Percentiles rank a stretch among this genome's conserved stretches.
phyloP scores from a whole-genome alignment of 1,140 invertebrate species.

The Dreissena rostriformis region DNA sequence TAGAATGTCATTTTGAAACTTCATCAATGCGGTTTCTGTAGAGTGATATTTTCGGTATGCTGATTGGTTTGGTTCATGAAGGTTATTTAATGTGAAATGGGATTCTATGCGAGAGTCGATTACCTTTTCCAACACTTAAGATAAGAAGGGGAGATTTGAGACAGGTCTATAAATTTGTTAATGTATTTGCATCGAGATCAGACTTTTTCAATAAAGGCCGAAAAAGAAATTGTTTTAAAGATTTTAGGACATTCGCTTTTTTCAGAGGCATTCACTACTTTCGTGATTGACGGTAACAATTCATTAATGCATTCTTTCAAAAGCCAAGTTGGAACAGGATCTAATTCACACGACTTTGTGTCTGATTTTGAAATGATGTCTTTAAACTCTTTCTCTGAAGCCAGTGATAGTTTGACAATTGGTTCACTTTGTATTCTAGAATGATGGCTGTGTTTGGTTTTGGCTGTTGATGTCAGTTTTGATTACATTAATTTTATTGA shows the following conservation, averaged over 20 bases:
- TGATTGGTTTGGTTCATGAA: slow-evolving; percentile 45
- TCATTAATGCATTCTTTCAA: slow-evolving; percentile 33
- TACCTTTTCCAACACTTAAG: slow-evolving; percentile 28
- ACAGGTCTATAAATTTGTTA: slow-evolving; percentile 35
- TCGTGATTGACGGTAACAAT: slow-evolving; percentile 15
- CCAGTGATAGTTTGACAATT: slow-evolving; percentile 17
- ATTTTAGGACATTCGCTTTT: slow-evolving; percentile 21
- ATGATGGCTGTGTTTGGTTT: slow-evolving; percentile 2
- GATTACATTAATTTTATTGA: slow-evolving; percentile 38
- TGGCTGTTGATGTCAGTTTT: slow-evolving; percentile 34
- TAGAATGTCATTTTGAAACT: slow-evolving; percentile 45
- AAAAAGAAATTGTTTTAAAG: slow-evolving; percentile 33
- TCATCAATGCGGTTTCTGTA: slow-evolving; percentile 22
- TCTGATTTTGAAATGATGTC: slow-evolving; percentile 18
- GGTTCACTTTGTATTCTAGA: background rate
- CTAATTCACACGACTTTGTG: slow-evolving; percentile 48
- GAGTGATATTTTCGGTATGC: slow-evolving; percentile 20
- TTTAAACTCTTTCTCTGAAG: slow-evolving; percentile 21
- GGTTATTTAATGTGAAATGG: slow-evolving; percentile 25
- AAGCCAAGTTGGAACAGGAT: slow-evolving; percentile 39
- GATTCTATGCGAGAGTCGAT: background rate
- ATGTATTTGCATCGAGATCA: slow-evolving; percentile 13
- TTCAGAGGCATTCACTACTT: slow-evolving; percentile 27
- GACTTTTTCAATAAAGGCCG: slow-evolving; percentile 37
- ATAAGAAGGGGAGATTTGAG: slow-evolving; percentile 36